Percentiles rank a stretch among this genome's conserved stretches.
Conservation (phyloP, 30 jellyfish, hydroid and myxozoan genomes). For the Aurelia sp. region DNA sequence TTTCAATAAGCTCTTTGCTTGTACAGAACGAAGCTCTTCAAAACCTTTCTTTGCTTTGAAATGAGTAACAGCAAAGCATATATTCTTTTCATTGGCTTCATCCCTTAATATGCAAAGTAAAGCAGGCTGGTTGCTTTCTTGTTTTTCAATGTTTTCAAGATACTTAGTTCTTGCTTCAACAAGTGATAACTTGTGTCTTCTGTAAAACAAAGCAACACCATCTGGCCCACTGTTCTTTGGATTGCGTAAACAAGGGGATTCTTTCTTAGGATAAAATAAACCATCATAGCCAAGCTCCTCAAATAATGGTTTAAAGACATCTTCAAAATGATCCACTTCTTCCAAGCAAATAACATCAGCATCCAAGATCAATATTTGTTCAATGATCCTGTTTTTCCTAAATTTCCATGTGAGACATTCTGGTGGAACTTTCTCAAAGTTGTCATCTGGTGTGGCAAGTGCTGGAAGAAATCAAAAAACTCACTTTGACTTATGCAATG, state of each 20-base stretch:
- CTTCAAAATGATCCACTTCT: slow-evolving; percentile 92
- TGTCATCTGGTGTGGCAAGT: slow-evolving; percentile 61
- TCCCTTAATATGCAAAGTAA: slow-evolving; percentile 43
- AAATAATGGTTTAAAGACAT: slow-evolving; percentile 69
- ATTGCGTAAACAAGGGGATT: slow-evolving; percentile 79
- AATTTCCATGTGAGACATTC: slow-evolving; percentile 65
- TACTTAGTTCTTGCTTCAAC: slow-evolving; percentile 29
- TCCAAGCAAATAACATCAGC: slow-evolving; percentile 83
- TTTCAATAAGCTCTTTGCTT: slow-evolving; percentile 55
- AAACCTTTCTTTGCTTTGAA: slow-evolving; percentile 84
- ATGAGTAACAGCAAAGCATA: slow-evolving; percentile 74
- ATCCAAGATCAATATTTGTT: slow-evolving; percentile 43
- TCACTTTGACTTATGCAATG: not conserved
- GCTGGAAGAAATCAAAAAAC: slow-evolving; percentile 28
- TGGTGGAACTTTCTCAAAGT: slow-evolving; percentile 69
- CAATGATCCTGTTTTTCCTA: slow-evolving; percentile 64
- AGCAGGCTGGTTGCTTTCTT: slow-evolving; percentile 73
- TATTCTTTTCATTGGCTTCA: slow-evolving; percentile 3
- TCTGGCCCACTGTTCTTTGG: slow-evolving; percentile 86
- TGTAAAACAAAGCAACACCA: slow-evolving; percentile 83
- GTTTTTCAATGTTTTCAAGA: slow-evolving; percentile 58
- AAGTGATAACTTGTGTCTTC: slow-evolving; percentile 24
- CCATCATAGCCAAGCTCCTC: slow-evolving; percentile 59
- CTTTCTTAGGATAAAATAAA: slow-evolving; percentile 66
- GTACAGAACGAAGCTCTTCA: slow-evolving; percentile 70